These are phyloP conservation scores for Parthenolecanium corni DNA, from an alignment of 2,888 invertebrate genomes.

Conservation along the genomic window DNA sequence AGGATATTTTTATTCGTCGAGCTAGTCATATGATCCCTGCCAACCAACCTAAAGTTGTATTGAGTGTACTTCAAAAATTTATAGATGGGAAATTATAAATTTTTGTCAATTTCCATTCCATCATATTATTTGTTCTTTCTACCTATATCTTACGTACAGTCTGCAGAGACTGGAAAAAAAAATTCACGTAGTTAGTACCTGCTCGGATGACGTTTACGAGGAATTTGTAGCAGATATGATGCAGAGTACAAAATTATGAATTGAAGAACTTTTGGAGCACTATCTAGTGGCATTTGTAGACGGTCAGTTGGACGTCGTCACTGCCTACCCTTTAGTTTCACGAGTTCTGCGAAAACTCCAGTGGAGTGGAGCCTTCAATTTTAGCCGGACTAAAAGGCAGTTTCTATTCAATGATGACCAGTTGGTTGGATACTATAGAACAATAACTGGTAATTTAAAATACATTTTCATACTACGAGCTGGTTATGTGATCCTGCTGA, in stretches of 20 bases:
- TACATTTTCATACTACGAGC: slow-evolving; percentile 64
- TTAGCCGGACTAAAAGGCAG: slow-evolving; percentile 46
- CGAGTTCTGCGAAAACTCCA: slow-evolving; percentile 61
- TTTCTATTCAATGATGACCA: not conserved
- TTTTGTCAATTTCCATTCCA: no score
- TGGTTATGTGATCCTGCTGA: slow-evolving; percentile 72
- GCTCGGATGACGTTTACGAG: no score
- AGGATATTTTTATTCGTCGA: no score
- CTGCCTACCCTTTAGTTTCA: slow-evolving; percentile 71
- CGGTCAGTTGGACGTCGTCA: slow-evolving; percentile 82
- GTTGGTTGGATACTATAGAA: slow-evolving; percentile 54
- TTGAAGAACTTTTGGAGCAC: not conserved
- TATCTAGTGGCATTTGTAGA: slow-evolving; percentile 63
- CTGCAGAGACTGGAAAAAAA: no score
- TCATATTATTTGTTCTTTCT: no score
- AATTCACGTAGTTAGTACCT: no score
- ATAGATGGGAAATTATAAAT: no score
- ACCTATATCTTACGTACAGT: no score
- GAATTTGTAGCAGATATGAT: no score
- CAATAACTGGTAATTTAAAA: slow-evolving; percentile 56
- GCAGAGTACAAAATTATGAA: not conserved
- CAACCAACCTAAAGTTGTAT: no score
- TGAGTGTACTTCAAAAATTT: no score
- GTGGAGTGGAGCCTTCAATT: slow-evolving; percentile 53
- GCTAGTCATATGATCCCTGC: no score